phyloP scores from a whole-genome alignment of 2,797 vertebrate species.

The Strix occidentalis region DNA sequence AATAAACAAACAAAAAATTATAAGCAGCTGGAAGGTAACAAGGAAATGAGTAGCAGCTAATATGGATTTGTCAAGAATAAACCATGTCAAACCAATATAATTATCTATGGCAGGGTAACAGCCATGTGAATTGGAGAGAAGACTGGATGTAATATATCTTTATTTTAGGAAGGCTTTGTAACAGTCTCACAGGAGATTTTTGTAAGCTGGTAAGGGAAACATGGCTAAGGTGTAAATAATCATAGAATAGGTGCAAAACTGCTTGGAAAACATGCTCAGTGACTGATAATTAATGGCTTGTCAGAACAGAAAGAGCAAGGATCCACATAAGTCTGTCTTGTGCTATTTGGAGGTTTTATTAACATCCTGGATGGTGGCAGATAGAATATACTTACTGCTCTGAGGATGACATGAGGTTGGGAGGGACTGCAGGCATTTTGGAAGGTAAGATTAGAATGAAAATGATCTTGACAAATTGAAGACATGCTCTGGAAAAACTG shows the following conservation, averaged over 20 bases:
- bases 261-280: not conserved
- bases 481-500: not conserved
- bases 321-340: not conserved
- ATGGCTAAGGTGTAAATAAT: not conserved
- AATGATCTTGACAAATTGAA: not conserved
- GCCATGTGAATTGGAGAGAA: not conserved
- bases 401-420: not conserved
- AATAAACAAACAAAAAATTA: not conserved
- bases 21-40: not conserved
- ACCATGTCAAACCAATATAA: not conserved
- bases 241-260: not conserved
- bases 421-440: not conserved
- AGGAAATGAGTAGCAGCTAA: not conserved
- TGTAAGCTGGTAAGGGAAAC: not conserved
- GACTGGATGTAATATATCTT: not conserved
- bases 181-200: not conserved
- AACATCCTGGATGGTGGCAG: not conserved
- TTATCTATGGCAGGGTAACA: not conserved
- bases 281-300: not conserved
- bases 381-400: not conserved
- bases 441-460: not conserved
- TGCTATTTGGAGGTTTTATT: not conserved
- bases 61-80: not conserved
- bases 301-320: not conserved
- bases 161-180: not conserved